A percentile compares a stretch with the other conserved stretches of the same genome.
Conservation (phyloP, 37 sponge, comb jelly and placozoan species). For the Aplysina aerophoba region DNA sequence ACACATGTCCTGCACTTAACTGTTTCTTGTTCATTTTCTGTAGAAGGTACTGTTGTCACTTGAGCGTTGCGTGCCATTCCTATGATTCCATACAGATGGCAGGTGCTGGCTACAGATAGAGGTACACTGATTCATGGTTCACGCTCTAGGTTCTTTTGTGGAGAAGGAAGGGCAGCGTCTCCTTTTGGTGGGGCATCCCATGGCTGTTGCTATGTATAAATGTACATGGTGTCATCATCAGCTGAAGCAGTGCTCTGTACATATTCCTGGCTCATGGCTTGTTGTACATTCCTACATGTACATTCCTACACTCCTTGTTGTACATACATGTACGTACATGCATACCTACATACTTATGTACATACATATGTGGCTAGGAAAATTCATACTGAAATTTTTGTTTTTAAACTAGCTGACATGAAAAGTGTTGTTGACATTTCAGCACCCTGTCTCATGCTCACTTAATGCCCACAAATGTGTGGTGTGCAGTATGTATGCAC, state of each 20-base stretch:
- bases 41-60: neutral
- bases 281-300: neutral
- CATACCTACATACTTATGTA: no score
- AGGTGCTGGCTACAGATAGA: neutral
- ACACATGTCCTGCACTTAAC: no score
- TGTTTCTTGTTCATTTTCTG: no score
- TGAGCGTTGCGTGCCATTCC: neutral
- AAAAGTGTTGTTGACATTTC: no score
- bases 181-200: constrained; percentile 86
- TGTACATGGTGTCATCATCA: no score
- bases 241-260: no score
- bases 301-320: neutral
- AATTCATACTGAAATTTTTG: neutral
- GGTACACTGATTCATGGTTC: constrained; percentile 48
- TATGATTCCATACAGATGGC: constrained; percentile 5
- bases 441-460: no score
- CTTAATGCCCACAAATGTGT: no score
- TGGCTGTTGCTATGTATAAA: no score
- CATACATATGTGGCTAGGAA: neutral
- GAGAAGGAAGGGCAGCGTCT: constrained; percentile 76
- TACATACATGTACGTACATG: constrained; percentile 6
- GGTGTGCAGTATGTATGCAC: neutral
- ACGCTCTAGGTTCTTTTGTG: constrained; percentile 84
- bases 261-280: no score
- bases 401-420: neutral